Evolutionary conservation across 2,888 invertebrate genomes (phyloP).

Genomic region (Phaonia tiefii): DNA sequence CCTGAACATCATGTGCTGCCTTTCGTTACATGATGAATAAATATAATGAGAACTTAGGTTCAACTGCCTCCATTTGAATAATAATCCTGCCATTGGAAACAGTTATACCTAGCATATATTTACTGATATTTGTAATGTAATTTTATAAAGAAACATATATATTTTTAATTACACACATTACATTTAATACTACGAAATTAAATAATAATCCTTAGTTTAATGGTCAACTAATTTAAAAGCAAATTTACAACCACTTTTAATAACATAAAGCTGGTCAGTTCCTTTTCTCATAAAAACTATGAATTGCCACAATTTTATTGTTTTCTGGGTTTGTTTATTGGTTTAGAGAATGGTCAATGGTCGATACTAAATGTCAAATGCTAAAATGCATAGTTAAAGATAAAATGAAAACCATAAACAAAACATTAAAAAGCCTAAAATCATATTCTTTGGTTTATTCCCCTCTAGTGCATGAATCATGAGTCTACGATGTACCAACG

Average conservation of each 20-base stretch:
- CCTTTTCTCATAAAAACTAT: not conserved
- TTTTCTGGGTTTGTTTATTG: not conserved
- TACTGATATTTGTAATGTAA: too few species aligned
- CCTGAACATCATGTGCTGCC: too few species aligned
- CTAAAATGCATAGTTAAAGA: conserved; percentile 2
- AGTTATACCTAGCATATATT: too few species aligned
- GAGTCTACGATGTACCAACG: not conserved
- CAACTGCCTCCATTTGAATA: too few species aligned
- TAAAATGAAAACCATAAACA: conserved; percentile 26
- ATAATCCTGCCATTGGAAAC: too few species aligned
- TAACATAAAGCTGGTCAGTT: not conserved
- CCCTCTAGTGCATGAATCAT: conserved; percentile 16
- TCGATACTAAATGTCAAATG: not conserved
- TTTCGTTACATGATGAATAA: too few species aligned
- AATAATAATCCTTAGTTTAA: conserved; percentile 40
- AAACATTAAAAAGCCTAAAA: conserved; percentile 27
- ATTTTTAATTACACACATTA: too few species aligned
- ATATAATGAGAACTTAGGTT: too few species aligned
- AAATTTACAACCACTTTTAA: conserved; percentile 56
- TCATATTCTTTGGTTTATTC: not conserved
- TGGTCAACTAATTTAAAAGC: conserved; percentile 57
- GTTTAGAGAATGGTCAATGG: not conserved
- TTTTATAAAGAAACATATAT: too few species aligned
- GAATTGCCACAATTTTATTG: not conserved
- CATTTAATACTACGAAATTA: conserved; percentile 3